These are phyloP conservation scores for Formica aserva DNA, from an alignment of 2,888 invertebrate species.

Conservation along the genomic window DNA sequence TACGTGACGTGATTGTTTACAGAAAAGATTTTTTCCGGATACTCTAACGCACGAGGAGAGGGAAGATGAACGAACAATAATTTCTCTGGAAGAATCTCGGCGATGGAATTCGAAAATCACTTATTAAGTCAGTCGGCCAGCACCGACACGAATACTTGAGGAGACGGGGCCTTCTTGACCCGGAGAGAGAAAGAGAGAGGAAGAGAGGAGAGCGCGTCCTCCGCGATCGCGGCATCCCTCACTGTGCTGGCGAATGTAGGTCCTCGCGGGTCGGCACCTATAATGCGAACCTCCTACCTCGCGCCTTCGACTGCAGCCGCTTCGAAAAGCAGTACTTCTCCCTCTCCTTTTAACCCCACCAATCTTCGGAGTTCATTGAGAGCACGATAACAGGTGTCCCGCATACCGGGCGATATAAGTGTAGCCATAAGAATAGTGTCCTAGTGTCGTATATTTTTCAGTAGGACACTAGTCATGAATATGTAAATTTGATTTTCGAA, in stretches of 20 bases:
- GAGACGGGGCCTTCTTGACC: slow-evolving; percentile 55
- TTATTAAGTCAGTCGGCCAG: slow-evolving; percentile 57
- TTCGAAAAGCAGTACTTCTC: slow-evolving; percentile 61
- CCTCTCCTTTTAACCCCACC: slow-evolving; percentile 49
- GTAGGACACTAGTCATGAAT: not conserved
- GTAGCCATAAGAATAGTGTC: slow-evolving; percentile 16
- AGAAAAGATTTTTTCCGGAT: slow-evolving; percentile 11
- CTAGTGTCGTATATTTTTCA: slow-evolving; percentile 10
- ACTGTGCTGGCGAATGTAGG: slow-evolving; percentile 81
- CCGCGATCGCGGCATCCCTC: slow-evolving; percentile 48
- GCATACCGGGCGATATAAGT: slow-evolving; percentile 58
- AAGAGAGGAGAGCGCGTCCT: slow-evolving; percentile 36
- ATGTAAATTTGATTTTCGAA: not conserved
- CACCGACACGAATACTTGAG: slow-evolving; percentile 70
- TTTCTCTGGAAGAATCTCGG: slow-evolving; percentile 73
- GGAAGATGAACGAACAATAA: slow-evolving; percentile 48
- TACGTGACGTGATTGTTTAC: not conserved
- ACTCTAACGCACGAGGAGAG: not conserved
- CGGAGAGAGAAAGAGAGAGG: slow-evolving; percentile 33
- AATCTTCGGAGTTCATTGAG: slow-evolving; percentile 66
- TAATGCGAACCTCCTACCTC: slow-evolving; percentile 76
- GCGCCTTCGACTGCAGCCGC: slow-evolving; percentile 29
- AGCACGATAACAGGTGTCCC: slow-evolving; percentile 69
- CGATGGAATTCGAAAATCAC: slow-evolving; percentile 71
- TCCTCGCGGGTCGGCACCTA: slow-evolving; percentile 82